Percentiles rank a stretch among this genome's conserved stretches.
Evolutionary conservation across 2,113 vertebrate species (phyloP).

Genomic region (Pseudopipra pipra): DNA sequence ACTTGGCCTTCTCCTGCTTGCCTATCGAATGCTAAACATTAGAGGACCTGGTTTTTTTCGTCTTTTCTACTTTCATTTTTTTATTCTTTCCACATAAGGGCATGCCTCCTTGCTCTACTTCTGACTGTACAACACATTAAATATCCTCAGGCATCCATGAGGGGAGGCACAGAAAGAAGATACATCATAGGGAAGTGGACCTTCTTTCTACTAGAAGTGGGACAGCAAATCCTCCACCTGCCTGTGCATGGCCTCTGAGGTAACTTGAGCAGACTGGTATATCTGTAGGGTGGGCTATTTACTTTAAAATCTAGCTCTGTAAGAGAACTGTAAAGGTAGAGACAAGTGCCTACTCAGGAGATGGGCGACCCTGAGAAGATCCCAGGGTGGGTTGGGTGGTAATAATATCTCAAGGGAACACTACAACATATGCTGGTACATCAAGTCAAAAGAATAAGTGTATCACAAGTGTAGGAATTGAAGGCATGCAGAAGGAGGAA

Average conservation of each 20-base stretch:
- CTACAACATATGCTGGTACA: neutral
- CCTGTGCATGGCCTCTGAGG: neutral
- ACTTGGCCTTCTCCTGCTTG: neutral
- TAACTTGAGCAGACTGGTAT: neutral
- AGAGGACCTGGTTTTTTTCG: neutral
- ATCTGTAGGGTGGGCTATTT: neutral
- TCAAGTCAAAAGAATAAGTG: neutral
- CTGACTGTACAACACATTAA: neutral
- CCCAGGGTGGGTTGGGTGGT: neutral
- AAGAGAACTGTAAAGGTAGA: neutral
- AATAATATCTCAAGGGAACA: neutral
- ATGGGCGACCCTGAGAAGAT: neutral
- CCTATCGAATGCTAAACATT: neutral
- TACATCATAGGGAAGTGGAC: rapidly evolving
- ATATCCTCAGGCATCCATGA: neutral
- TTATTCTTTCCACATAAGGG: neutral
- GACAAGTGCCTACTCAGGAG: neutral
- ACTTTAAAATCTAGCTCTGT: neutral
- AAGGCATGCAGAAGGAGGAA: neutral
- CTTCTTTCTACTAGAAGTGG: neutral
- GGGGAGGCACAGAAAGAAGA: neutral
- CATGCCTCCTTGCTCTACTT: neutral
- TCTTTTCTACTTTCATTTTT: neutral
- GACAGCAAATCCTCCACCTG: neutral
- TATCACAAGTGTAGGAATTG: neutral